Conservation (phyloP, 2,888 invertebrate genomes). For the Cabera pusaria region DNA sequence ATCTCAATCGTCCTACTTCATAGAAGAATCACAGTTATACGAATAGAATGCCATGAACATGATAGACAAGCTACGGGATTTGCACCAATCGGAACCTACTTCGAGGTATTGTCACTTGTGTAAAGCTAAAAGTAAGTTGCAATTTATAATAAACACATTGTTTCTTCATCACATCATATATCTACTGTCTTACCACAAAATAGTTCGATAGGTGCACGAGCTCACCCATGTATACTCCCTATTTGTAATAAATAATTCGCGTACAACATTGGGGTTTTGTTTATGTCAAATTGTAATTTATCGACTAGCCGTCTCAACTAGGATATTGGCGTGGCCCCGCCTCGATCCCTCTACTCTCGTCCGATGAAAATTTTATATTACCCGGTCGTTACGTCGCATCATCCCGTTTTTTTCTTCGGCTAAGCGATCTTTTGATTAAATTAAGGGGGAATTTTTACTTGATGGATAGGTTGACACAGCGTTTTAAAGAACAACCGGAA, state of each 20-base stretch:
- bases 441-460: constrained; percentile 81
- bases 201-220: constrained; percentile 4
- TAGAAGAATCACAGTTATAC: too few relatives aligned
- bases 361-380: constrained; percentile 79
- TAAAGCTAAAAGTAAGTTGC: too few relatives aligned
- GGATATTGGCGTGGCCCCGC: constrained; percentile 70
- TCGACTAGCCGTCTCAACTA: constrained; percentile 74
- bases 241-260: constrained; percentile 75
- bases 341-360: constrained; percentile 44
- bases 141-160: too few relatives aligned
- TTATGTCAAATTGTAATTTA: constrained; percentile 82
- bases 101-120: too few relatives aligned
- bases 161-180: too few relatives aligned
- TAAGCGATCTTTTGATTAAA: constrained; percentile 82
- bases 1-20: too few relatives aligned
- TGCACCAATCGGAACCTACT: too few relatives aligned
- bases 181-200: too few relatives aligned
- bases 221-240: too few relatives aligned
- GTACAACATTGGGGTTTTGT: constrained; percentile 74
- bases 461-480: constrained; percentile 81
- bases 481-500: constrained; percentile 72
- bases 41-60: too few relatives aligned
- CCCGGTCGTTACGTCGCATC: constrained; percentile 72
- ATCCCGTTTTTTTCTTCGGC: constrained; percentile 76
- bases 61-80: too few relatives aligned